phyloP scores from a whole-genome alignment of 2,113 vertebrate genomes.

The Cynopterus brachyotis region DNA sequence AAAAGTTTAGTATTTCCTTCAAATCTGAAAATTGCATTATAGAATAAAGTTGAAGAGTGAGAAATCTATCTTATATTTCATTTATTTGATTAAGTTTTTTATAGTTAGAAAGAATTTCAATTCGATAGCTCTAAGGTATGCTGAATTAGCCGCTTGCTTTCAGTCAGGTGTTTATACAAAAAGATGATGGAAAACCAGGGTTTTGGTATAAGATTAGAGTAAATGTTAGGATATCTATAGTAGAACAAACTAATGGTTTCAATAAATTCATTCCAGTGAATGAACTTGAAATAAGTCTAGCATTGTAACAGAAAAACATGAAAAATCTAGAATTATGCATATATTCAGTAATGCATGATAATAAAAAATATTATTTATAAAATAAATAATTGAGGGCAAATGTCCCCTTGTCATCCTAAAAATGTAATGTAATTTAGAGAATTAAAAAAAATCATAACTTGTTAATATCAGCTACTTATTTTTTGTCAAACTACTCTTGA shows the following conservation, averaged over 20 bases:
- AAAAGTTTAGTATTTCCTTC: not conserved
- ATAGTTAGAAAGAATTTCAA: conserved; percentile 1
- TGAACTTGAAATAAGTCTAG: not conserved
- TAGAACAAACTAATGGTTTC: not conserved
- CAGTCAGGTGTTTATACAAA: conserved; percentile 33
- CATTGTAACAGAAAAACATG: not conserved
- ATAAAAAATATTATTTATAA: not conserved
- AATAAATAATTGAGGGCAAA: not conserved
- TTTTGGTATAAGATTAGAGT: conserved; percentile 4
- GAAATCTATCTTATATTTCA: conserved; percentile 3
- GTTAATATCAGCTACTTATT: not conserved
- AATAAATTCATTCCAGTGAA: not conserved
- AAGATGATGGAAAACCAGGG: not conserved
- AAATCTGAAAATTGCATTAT: conserved; percentile 9
- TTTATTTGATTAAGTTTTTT: conserved; percentile 24
- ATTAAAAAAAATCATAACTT: not conserved
- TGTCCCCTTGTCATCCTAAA: not conserved
- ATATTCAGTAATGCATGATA: not conserved
- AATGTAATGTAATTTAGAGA: not conserved
- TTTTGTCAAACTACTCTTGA: not conserved
- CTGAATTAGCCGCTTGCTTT: not conserved
- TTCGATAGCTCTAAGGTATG: not conserved
- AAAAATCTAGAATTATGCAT: not conserved
- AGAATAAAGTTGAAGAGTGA: not conserved
- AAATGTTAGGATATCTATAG: conserved; percentile 19